phyloP scores from a whole-genome alignment of 2,113 vertebrate genomes.

The Apteryx mantelli region DNA sequence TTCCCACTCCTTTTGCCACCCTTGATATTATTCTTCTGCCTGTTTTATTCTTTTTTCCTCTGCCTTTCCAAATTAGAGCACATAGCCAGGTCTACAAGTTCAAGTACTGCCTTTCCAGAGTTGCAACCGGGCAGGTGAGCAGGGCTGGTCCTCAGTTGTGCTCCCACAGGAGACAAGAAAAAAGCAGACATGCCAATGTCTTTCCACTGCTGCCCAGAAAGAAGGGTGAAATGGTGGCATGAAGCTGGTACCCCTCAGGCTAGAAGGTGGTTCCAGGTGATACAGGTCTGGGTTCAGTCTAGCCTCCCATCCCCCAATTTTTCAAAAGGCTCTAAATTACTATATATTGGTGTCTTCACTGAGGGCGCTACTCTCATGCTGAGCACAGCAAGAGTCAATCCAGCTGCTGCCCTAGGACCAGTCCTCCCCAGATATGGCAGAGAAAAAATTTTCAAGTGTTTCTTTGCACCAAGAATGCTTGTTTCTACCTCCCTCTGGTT shows the following conservation, averaged over 20 bases:
- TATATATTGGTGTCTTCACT: rapidly evolving
- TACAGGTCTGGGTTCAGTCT: neutral
- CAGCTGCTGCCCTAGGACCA: neutral
- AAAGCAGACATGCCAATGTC: neutral
- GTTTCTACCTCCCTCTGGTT: neutral
- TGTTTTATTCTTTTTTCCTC: neutral
- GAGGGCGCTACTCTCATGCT: neutral
- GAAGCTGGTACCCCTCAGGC: neutral
- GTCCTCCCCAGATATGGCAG: neutral
- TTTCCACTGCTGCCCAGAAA: neutral
- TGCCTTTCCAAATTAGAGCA: neutral
- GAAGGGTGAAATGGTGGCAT: neutral
- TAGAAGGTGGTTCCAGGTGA: neutral
- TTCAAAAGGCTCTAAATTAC: neutral
- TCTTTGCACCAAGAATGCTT: neutral
- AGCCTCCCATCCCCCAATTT: neutral
- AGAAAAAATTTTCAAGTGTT: neutral
- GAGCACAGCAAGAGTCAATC: neutral
- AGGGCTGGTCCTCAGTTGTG: neutral
- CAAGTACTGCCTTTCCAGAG: neutral
- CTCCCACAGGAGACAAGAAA: neutral
- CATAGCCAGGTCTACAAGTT: neutral
- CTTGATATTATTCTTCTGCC: neutral
- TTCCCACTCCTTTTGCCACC: neutral
- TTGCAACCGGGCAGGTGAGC: neutral